Conservation (phyloP, 2,888 invertebrate genomes). For the Neuroscelio doddi region DNA sequence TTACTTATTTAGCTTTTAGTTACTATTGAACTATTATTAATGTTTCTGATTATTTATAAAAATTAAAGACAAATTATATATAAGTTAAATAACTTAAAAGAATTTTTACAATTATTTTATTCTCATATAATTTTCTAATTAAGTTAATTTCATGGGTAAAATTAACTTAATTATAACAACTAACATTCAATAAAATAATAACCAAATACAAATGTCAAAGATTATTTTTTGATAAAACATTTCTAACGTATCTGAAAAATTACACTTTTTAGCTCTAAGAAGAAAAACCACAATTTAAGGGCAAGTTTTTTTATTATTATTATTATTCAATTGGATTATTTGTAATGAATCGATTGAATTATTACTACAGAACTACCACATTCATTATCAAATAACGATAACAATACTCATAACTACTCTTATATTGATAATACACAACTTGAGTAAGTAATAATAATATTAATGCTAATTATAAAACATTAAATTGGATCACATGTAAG, state of each 20-base stretch:
- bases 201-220: no score
- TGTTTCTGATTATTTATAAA: no score
- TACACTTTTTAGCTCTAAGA: slow-evolving; percentile 17
- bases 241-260: neutral
- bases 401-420: slow-evolving; percentile 53
- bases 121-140: no score
- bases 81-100: no score
- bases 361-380: slow-evolving; percentile 48
- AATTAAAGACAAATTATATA: no score
- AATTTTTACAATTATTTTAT: no score
- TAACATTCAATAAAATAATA: no score
- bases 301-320: slow-evolving; percentile 45
- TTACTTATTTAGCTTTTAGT: no score
- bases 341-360: slow-evolving; percentile 47
- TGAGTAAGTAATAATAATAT: slow-evolving; percentile 18
- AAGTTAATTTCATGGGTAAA: no score
- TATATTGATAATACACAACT: slow-evolving; percentile 46
- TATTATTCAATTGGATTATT: slow-evolving; percentile 44
- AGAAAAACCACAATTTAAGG: slow-evolving; percentile 48
- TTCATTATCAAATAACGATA: slow-evolving; percentile 52
- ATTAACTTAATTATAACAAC: no score
- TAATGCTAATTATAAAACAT: slow-evolving; percentile 47
- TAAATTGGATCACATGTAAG: slow-evolving; percentile 49
- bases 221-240: slow-evolving; percentile 6
- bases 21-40: no score